Conservation (phyloP, 2,113 vertebrate genomes). For the Rhea pennata region DNA sequence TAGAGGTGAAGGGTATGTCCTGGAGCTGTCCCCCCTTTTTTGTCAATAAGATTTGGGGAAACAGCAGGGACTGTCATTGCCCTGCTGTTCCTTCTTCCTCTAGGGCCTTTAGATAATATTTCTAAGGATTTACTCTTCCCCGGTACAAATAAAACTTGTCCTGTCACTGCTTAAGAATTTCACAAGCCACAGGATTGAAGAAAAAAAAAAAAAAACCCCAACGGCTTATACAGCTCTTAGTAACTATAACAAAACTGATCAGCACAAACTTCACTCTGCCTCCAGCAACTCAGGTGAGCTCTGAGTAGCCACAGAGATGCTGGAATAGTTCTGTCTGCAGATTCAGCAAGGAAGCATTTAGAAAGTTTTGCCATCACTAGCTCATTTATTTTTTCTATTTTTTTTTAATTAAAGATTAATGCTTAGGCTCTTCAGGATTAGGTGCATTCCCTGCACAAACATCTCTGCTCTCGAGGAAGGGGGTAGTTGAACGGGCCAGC, state of each 20-base stretch:
- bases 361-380: not conserved
- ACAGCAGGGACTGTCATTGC: not conserved
- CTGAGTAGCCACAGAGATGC: not conserved
- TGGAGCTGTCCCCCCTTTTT: not conserved
- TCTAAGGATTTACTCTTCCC: not conserved
- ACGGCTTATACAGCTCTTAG: not conserved
- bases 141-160: not conserved
- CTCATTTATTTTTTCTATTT: not conserved
- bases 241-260: not conserved
- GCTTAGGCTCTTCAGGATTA: not conserved
- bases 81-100: not conserved
- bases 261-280: not conserved
- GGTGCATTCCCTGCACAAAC: not conserved
- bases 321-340: not conserved
- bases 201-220: not conserved
- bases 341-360: not conserved
- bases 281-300: not conserved
- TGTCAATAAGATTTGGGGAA: not conserved
- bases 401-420: not conserved
- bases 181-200: not conserved
- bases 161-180: not conserved
- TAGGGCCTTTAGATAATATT: not conserved
- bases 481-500: not conserved
- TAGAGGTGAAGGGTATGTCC: not conserved
- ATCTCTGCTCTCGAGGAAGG: not conserved